Base-by-base conservation (phyloP, 2,113 vertebrate species). In the Myocastor coypus region DNA sequence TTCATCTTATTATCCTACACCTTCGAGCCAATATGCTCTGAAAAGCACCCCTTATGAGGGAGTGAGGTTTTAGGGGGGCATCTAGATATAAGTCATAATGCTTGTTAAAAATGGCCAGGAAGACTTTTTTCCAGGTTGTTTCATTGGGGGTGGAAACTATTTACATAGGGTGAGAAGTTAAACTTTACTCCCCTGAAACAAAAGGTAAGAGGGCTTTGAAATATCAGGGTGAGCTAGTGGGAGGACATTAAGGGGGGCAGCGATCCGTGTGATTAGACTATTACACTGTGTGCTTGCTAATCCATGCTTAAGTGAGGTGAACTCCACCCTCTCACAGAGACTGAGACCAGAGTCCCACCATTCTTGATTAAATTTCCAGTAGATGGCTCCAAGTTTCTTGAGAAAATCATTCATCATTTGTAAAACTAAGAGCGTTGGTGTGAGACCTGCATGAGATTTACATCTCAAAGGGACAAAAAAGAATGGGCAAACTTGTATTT, bases 21-120 rank as follows among this genome's bases (percentile, higher is more conserved):
- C 26, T 28, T 78, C 17, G 26, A 17, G 17, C 26, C 28, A 50
- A 30, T 28, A 30, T 46, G 24, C 71, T 75, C 24, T 77, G 73
- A 42, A 75, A 42, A 77, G 13, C 26, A 28, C 75, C 13, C 17
- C 28, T 13, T 32, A 78, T 30, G 42, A 78, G 3, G 7, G 16
- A 7, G 30, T 30, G 42, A 78, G 42, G 42, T 14, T 78, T 78
- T 78, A 13, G 26, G 26, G 42, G 75, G 13, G 32, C 42, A 78
- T 50, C 28, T 30, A 17, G 42, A 32, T 32, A 28, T 4, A 42
- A 46, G 42, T 30, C 14, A 3, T 78, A 50, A 78, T 16, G 16
- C 26, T 50, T 37, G 22, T 86, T 94, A 66, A 94, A 87, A 95
- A 94, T 78, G 78, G 34, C 34, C 71, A 66, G 42, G 46, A 81